Conservation (phyloP, 2,113 vertebrate genomes). For the Falcunculus frontatus region DNA sequence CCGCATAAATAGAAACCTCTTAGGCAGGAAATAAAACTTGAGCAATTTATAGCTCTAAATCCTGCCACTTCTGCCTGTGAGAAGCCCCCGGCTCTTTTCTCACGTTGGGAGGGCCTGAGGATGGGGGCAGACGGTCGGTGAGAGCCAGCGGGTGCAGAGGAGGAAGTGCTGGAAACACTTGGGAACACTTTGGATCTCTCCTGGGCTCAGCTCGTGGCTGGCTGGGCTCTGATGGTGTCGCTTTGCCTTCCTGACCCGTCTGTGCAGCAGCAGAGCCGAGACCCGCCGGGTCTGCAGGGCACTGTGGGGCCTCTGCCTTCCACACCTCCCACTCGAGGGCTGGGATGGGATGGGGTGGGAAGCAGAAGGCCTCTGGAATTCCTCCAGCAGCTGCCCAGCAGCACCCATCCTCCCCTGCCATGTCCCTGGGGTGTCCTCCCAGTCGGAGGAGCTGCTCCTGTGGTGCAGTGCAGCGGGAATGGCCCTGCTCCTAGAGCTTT, state of each 20-base stretch:
- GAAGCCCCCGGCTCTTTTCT: conserved; percentile 50
- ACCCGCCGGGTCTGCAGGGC: neutral
- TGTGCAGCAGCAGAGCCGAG: neutral
- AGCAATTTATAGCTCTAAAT: conserved; percentile 56
- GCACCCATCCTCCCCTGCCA: neutral
- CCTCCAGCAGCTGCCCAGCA: neutral
- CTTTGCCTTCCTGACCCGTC: neutral
- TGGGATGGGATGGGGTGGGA: neutral
- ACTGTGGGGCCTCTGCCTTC: neutral
- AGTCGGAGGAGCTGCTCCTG: neutral
- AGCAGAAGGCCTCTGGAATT: neutral
- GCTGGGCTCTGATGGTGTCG: neutral
- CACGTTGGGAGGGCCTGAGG: conserved; percentile 4
- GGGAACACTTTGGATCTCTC: neutral
- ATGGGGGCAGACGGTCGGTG: neutral
- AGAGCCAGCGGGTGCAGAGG: neutral
- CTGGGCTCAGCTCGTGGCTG: neutral
- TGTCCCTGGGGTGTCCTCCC: neutral
- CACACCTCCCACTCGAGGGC: neutral
- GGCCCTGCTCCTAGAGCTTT: neutral
- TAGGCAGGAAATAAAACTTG: conserved; percentile 60
- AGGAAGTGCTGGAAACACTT: neutral
- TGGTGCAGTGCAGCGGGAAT: rapidly evolving
- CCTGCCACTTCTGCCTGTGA: conserved; percentile 51
- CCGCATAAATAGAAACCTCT: conserved; percentile 60